These are phyloP conservation scores for Apteryx owenii DNA, from an alignment of 2,113 vertebrate species.

Conservation along the genomic window DNA sequence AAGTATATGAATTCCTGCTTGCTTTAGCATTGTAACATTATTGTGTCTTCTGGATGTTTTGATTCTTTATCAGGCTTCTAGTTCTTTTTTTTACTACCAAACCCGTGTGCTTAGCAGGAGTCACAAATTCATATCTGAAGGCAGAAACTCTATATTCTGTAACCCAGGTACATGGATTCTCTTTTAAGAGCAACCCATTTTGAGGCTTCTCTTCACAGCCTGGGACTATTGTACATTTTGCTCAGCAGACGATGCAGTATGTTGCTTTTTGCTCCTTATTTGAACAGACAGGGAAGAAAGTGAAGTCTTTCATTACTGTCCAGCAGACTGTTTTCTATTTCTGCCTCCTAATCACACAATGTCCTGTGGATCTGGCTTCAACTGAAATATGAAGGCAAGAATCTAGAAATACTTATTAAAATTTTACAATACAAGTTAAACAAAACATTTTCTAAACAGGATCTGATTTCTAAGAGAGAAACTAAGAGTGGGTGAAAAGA, in stretches of 20 bases:
- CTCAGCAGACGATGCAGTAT: neutral
- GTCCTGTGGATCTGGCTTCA: neutral
- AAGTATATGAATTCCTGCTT: neutral
- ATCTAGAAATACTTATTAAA: neutral
- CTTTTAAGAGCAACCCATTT: neutral
- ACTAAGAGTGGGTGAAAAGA: neutral
- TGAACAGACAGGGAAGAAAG: neutral
- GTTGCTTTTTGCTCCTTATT: neutral
- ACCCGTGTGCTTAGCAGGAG: neutral
- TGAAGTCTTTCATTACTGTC: neutral
- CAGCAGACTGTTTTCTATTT: neutral
- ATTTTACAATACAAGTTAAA: neutral
- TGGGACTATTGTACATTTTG: neutral
- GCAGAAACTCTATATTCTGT: neutral
- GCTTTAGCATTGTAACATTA: neutral
- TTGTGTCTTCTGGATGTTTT: neutral
- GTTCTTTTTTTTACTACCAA: neutral
- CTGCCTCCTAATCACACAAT: neutral
- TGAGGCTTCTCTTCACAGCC: neutral
- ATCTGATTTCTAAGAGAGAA: neutral
- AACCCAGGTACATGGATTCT: neutral
- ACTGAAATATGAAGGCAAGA: neutral
- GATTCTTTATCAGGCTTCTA: neutral
- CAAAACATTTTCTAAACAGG: neutral
- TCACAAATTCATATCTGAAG: neutral